Evolutionary conservation across 2,888 invertebrate species (phyloP), one percentile per base, ranked within the genome.

Genomic region (Drosophila austrosaltans): DNA sequence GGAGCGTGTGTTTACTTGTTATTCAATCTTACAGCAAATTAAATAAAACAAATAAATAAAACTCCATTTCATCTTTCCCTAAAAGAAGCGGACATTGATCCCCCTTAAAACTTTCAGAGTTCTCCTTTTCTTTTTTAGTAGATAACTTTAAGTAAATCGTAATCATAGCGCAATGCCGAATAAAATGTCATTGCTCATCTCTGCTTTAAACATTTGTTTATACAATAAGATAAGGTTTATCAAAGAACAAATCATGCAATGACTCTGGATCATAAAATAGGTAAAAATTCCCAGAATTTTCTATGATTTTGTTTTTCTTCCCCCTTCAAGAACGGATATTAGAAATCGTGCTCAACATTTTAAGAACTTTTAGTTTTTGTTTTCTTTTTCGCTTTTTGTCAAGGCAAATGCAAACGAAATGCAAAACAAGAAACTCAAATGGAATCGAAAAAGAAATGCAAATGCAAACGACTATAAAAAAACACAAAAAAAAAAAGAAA

Each of bases 401-500:
- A 44, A 20, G 20, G 36, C 36, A 36, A 36, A 42, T 16, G 40
- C 39, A 39, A 39, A 12, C 39, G 12, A 40, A 40, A 40, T 12
- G n/a, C 42, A 42, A 42, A 42, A 16, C n/a, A 16, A 42, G 10
- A 42, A 42, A 42, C 42, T 42, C 42, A 42, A 42, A 42, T 16
- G 42, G 42, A 42, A 42, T 42, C 16, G 16, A 42, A 16, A 16
- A 16, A 42, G 42, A 42, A 42, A 42, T 42, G 48, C 22, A 48
- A 48, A 48, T 48, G 48, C 48, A 22, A 48, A 10, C 48, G 48
- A 48, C 48, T 48, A 48, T 22, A 48, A 48, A 44, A 44, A 16
- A 22, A 48, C n/a, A 69, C 70, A 66, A 61, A 30, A 63, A 66
- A 66, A 73, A 66, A 63, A 66, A 36, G 56, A 65, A 62, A 75